These are phyloP conservation scores for Ecdyonurus torrentis DNA, from an alignment of 2,888 invertebrate species.

Conservation along the genomic window DNA sequence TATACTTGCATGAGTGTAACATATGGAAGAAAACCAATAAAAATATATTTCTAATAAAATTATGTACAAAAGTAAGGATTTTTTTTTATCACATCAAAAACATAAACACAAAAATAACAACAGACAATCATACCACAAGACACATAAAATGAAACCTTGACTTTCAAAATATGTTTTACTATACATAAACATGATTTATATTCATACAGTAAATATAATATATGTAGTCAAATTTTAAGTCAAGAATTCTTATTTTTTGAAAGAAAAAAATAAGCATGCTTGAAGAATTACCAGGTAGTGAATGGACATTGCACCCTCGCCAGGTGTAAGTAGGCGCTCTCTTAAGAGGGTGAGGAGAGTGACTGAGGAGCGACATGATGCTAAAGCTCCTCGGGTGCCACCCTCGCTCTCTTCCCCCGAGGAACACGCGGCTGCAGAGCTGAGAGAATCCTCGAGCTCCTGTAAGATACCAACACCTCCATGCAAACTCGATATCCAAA, in stretches of 20 bases:
- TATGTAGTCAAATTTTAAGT: background rate
- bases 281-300: constrained; percentile 77
- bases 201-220: background rate
- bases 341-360: constrained; percentile 73
- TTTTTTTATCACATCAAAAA: no score
- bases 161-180: background rate
- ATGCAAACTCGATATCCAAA: no score
- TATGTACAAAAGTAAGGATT: no score
- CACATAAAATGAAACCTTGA: no score
- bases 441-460: background rate
- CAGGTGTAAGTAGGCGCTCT: constrained; percentile 70
- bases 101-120: no score
- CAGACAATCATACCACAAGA: no score
- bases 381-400: background rate
- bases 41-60: no score
- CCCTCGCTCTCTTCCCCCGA: constrained; percentile 1
- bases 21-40: no score
- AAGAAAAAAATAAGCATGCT: constrained; percentile 11
- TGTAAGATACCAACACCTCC: background rate
- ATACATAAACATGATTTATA: background rate
- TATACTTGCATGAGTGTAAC: no score
- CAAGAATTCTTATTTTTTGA: background rate
- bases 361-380: constrained; percentile 29
- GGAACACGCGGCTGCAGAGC: background rate
- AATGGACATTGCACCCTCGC: constrained; percentile 69